A percentile compares a stretch with the other conserved stretches of the same genome.
Conservation (phyloP, 2,797 vertebrate genomes). For the Galagoides demidoff region DNA sequence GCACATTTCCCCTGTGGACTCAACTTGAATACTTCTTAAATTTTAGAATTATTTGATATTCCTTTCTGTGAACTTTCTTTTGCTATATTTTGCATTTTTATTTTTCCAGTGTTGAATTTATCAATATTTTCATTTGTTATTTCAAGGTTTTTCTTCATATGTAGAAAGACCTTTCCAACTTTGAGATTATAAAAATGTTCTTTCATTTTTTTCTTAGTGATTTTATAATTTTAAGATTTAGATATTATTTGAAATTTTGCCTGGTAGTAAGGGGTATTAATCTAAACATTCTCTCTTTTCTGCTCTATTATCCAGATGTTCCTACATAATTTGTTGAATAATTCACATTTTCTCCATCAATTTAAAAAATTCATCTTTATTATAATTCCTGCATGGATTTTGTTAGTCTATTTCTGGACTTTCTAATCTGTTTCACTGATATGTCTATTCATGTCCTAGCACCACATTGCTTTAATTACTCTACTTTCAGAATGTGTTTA, state of each 20-base stretch:
- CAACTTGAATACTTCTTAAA: neutral
- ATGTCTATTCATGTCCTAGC: neutral
- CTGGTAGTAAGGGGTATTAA: neutral
- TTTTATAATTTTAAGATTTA: slow-evolving; percentile 29
- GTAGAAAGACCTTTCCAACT: neutral
- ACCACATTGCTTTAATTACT: neutral
- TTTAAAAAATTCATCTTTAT: slow-evolving; percentile 17
- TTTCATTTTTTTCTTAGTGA: neutral
- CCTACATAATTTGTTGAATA: neutral
- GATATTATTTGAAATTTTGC: neutral
- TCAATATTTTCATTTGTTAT: neutral
- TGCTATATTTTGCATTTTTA: neutral
- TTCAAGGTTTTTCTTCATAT: neutral
- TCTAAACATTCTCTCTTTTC: neutral
- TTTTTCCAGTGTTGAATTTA: neutral
- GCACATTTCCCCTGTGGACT: neutral
- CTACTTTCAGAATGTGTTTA: neutral
- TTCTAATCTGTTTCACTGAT: neutral
- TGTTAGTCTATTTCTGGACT: neutral
- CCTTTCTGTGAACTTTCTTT: neutral
- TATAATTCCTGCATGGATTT: neutral
- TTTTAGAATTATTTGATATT: neutral
- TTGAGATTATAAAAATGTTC: neutral
- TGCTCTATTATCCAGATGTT: neutral
- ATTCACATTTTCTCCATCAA: neutral